Conservation (phyloP, 2,888 invertebrate genomes). For the Drosophila borealis region DNA sequence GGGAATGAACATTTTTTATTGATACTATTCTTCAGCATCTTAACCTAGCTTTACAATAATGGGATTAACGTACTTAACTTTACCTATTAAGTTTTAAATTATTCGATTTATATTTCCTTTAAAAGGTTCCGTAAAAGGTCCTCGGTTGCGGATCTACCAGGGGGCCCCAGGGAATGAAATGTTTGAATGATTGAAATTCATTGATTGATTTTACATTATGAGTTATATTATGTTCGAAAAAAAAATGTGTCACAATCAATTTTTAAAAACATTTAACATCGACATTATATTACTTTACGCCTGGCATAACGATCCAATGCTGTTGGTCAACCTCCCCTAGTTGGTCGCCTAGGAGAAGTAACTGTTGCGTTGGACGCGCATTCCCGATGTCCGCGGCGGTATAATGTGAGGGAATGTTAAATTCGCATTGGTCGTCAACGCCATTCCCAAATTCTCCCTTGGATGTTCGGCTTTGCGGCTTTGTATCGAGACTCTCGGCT, state of each 20-base stretch:
- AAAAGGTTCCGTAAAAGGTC: too few relatives aligned
- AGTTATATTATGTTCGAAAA: constrained; percentile 6
- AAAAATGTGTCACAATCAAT: constrained; percentile 4
- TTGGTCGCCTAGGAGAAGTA: constrained; percentile 31
- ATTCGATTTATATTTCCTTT: too few relatives aligned
- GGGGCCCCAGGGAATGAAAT: too few relatives aligned
- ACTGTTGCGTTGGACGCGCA: constrained; percentile 13
- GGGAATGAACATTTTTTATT: too few relatives aligned
- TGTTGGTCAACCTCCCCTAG: too few relatives aligned
- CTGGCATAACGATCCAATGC: not conserved
- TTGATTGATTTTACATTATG: not conserved
- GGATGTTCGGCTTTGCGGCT: constrained; percentile 45
- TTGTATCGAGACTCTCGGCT: constrained; percentile 31
- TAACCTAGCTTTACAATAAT: too few relatives aligned
- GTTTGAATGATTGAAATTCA: too few relatives aligned
- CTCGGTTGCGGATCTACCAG: too few relatives aligned
- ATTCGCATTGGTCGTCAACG: too few relatives aligned
- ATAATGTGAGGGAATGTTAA: not conserved
- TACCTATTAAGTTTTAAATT: too few relatives aligned
- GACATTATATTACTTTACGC: not conserved
- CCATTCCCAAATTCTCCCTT: not conserved
- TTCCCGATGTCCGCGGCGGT: constrained; percentile 7
- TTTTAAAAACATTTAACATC: not conserved
- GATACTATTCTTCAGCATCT: too few relatives aligned
- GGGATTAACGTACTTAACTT: too few relatives aligned